Conservation (phyloP, 1,140 invertebrate genomes). For the Ceratina japonica region DNA sequence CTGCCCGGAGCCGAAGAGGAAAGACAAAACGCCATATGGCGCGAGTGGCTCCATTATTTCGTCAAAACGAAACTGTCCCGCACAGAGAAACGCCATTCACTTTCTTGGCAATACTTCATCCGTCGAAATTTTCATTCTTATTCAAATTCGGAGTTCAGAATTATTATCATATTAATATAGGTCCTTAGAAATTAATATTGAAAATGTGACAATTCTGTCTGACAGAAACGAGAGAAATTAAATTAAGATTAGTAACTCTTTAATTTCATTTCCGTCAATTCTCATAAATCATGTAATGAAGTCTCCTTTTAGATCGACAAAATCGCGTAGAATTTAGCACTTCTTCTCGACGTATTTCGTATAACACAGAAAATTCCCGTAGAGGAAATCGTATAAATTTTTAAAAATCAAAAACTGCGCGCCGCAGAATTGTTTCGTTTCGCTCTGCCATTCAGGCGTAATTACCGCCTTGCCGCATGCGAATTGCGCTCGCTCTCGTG, state of each 20-base stretch:
- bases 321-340: neutral
- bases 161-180: no score
- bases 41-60: constrained; percentile 64
- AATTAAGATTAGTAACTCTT: neutral
- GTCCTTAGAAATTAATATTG: neutral
- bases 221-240: neutral
- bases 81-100: constrained; percentile 15
- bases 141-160: no score
- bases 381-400: no score
- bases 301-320: neutral
- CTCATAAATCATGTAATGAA: no score
- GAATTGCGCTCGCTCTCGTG: neutral
- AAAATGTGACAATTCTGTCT: constrained; percentile 11
- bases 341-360: no score
- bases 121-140: no score
- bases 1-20: constrained; percentile 26
- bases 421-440: neutral
- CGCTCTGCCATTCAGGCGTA: neutral
- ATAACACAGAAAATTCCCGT: neutral
- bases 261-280: neutral
- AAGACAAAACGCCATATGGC: constrained; percentile 43
- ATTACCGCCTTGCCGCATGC: neutral
- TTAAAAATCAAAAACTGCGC: no score
- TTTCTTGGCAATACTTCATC: constrained; percentile 39
- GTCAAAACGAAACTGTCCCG: constrained; percentile 53